A percentile compares a stretch with the other conserved stretches of the same genome.
Conservation (phyloP, 2,888 invertebrate species). For the Pogonocherus hispidulus region DNA sequence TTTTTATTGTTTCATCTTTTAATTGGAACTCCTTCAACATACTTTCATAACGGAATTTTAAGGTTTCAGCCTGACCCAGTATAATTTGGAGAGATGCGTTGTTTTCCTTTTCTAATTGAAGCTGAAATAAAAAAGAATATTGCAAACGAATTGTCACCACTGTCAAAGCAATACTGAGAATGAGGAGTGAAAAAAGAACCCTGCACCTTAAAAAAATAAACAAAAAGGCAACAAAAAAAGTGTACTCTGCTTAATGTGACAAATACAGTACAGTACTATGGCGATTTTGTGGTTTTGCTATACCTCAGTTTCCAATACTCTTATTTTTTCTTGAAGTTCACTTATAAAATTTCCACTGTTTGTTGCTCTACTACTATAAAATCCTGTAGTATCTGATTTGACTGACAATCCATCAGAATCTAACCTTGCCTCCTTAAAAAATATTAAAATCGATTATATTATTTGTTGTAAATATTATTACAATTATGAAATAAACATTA, state of each 20-base stretch:
- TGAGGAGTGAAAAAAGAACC: background rate
- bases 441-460: constrained; percentile 21
- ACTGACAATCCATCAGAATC: constrained; percentile 52
- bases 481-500: too few species aligned
- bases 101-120: constrained; percentile 54
- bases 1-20: constrained; percentile 55
- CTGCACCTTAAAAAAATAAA: constrained; percentile 14
- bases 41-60: constrained; percentile 46
- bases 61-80: constrained; percentile 51
- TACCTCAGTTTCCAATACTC: constrained; percentile 54
- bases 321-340: constrained; percentile 53
- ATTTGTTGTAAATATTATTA: background rate
- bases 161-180: background rate
- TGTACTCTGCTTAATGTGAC: background rate
- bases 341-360: constrained; percentile 39
- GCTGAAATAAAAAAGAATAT: constrained; percentile 46
- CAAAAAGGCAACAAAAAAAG: constrained; percentile 25
- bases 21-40: constrained; percentile 47
- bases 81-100: constrained; percentile 55
- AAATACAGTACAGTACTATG: constrained; percentile 23
- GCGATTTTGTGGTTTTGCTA: constrained; percentile 16
- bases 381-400: constrained; percentile 51
- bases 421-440: constrained; percentile 53
- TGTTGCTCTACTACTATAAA: constrained; percentile 43
- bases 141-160: background rate